A percentile compares a stretch with the other conserved stretches of the same genome.
These are phyloP conservation scores for Nibea albiflora DNA, from an alignment of 2,113 vertebrate species.

Conservation along the genomic window DNA sequence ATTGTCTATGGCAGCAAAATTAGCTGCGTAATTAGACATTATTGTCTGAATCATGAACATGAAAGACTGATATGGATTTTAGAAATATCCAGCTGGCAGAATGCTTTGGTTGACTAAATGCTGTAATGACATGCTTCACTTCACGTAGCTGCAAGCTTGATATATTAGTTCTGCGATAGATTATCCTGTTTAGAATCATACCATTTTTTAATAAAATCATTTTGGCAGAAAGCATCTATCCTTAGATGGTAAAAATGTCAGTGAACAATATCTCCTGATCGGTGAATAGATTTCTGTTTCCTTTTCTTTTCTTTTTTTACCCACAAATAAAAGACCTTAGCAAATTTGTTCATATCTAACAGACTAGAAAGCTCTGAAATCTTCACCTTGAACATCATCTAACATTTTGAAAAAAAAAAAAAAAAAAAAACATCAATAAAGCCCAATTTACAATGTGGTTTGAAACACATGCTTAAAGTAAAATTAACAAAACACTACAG, in stretches of 20 bases:
- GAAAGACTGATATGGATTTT: not conserved
- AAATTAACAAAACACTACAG: no score
- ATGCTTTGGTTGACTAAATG: constrained; percentile 4
- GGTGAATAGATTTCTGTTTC: no score
- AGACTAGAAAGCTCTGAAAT: no score
- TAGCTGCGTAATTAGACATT: accelerated
- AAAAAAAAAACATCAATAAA: no score
- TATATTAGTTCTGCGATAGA: constrained; percentile 17
- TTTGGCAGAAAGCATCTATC: not conserved
- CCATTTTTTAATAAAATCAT: not conserved
- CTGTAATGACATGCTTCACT: not conserved
- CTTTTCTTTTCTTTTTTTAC: no score
- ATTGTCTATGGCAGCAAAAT: not conserved
- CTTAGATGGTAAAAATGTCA: not conserved
- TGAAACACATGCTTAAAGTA: no score
- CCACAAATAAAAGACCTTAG: no score
- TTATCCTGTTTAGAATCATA: not conserved
- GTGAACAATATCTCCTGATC: not conserved
- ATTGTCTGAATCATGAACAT: not conserved
- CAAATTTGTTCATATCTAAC: no score
- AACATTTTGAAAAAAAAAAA: no score
- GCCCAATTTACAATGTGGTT: no score
- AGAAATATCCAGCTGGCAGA: not conserved
- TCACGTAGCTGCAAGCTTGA: no score
- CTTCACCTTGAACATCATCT: no score